Evolutionary conservation across 2,113 vertebrate species (phyloP).

Genomic region (Tiliqua scincoides): DNA sequence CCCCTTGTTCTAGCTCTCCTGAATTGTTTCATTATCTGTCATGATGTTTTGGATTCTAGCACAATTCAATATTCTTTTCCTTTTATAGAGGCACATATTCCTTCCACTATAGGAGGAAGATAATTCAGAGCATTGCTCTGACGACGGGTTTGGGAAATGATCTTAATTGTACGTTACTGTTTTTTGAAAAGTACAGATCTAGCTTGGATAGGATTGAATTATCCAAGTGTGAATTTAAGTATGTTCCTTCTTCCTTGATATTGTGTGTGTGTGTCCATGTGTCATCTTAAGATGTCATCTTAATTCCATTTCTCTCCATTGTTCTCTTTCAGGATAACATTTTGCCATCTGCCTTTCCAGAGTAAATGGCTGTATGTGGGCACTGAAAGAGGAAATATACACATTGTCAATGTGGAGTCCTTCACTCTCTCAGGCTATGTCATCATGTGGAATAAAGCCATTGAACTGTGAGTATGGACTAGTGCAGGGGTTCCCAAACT

Average conservation of each 20-base stretch:
- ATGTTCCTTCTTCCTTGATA: neutral
- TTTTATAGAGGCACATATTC: neutral
- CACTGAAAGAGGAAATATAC: constrained; percentile 97
- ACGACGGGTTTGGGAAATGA: neutral
- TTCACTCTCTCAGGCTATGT: constrained; percentile 99
- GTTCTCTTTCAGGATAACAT: constrained; percentile 91
- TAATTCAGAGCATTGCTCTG: neutral
- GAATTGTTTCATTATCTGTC: neutral
- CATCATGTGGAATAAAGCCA: constrained; percentile 99
- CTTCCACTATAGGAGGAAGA: neutral
- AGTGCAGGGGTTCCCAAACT: too few species aligned
- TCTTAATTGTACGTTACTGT: neutral
- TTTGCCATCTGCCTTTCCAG: constrained; percentile 99
- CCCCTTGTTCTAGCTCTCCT: neutral
- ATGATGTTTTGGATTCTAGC: neutral
- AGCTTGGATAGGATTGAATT: neutral
- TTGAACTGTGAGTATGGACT: constrained; percentile 96
- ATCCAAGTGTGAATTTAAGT: neutral
- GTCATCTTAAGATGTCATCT: neutral
- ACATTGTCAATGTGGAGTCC: constrained; percentile 98
- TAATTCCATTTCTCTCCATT: constrained; percentile 19
- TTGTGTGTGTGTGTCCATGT: neutral
- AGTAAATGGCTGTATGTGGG: constrained; percentile 99
- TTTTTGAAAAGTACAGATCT: neutral
- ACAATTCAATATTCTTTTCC: neutral